Evolutionary conservation across 2,797 vertebrate species (phyloP).

Genomic region (Buphagus erythrorhynchus): DNA sequence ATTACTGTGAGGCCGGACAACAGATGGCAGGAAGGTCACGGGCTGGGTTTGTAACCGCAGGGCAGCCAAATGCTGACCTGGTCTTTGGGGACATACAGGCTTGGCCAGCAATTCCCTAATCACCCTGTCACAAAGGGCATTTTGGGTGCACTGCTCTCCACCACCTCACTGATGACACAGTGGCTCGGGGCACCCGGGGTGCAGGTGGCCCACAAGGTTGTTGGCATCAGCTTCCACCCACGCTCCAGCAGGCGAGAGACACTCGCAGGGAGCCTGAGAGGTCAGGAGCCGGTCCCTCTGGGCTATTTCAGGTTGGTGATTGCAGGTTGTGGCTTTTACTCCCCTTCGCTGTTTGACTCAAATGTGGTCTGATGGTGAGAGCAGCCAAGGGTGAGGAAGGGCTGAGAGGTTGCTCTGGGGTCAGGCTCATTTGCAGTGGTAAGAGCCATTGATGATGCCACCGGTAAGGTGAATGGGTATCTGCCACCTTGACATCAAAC

Average conservation of each 20-base stretch:
- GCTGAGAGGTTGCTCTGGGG: not conserved
- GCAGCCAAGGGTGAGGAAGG: constrained; percentile 35
- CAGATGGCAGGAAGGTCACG: constrained; percentile 57
- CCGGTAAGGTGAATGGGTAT: not conserved
- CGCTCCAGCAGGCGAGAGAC: not conserved
- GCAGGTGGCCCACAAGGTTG: not conserved
- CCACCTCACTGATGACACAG: not conserved
- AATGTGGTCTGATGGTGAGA: not conserved
- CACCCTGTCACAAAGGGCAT: not conserved
- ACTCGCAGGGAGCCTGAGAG: not conserved
- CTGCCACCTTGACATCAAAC: not conserved
- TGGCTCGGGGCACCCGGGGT: fast-evolving
- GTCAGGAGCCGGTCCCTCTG: not conserved
- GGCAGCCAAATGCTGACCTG: not conserved
- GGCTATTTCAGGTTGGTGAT: constrained; percentile 49
- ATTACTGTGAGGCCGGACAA: constrained; percentile 50
- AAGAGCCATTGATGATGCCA: not conserved
- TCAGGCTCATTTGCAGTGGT: not conserved
- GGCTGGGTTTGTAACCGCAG: constrained; percentile 5
- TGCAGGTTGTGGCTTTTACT: constrained; percentile 11
- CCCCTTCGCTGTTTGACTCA: not conserved
- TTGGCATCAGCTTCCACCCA: not conserved
- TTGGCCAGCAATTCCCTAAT: not conserved
- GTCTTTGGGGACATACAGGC: not conserved
- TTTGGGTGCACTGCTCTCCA: not conserved